Percentiles rank a stretch among this genome's conserved stretches.
Evolutionary conservation across 92 coral and sea anemone species (phyloP).

Genomic region (Pocillopora grandis): DNA sequence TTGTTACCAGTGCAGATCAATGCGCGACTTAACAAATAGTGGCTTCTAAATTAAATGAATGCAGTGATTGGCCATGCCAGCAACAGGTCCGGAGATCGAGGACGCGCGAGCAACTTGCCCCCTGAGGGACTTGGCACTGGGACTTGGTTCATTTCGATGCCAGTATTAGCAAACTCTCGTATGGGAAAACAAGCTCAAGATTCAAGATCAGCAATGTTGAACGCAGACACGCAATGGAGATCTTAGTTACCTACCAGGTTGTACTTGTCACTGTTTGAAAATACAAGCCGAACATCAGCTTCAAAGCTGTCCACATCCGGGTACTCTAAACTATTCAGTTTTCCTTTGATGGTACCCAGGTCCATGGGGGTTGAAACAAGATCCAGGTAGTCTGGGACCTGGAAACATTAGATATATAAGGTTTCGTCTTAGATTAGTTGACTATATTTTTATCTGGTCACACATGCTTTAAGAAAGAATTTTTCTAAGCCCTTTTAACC

Average conservation of each 20-base stretch:
- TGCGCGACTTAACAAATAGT: too few relatives aligned
- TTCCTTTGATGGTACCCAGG: conserved; percentile 76
- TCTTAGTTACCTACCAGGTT: conserved; percentile 69
- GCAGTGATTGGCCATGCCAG: too few relatives aligned
- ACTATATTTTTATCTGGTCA: neutral
- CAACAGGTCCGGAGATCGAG: too few relatives aligned
- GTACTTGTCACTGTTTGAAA: conserved; percentile 84
- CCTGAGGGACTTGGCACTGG: too few relatives aligned
- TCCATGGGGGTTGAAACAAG: conserved; percentile 89
- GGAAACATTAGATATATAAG: neutral
- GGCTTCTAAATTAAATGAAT: too few relatives aligned
- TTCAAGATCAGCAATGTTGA: too few relatives aligned
- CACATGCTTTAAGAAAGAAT: too few relatives aligned
- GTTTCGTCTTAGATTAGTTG: neutral
- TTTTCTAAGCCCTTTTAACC: too few relatives aligned
- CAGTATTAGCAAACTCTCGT: too few relatives aligned
- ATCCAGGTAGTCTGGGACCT: conserved; percentile 93
- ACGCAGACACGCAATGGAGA: neutral
- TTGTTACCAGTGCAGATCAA: neutral
- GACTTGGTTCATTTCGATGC: too few relatives aligned
- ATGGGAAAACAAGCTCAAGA: too few relatives aligned
- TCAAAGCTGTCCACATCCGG: conserved; percentile 57
- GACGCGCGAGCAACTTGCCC: too few relatives aligned
- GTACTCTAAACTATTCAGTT: conserved; percentile 66
- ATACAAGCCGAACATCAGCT: conserved; percentile 78